Evolutionary conservation across 2,797 vertebrate genomes (phyloP), one percentile per base, ranked within the genome.

Genomic region (Pelodytes ibericus): DNA sequence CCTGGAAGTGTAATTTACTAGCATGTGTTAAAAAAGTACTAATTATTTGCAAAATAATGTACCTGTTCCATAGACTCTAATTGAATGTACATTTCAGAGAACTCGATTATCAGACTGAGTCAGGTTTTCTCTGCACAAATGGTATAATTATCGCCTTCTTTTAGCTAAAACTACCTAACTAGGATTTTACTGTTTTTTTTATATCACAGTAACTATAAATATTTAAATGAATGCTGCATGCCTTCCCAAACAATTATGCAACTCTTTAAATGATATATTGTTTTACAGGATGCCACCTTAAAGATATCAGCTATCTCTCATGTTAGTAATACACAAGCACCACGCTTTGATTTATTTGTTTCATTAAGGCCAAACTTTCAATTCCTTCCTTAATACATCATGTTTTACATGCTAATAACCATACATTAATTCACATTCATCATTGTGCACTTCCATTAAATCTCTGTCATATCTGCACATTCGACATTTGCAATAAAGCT

Each of bases 321-420:
- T 65, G 61, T 60, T 56, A 27, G 24, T 65, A 71, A 65, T 71
- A 49, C 63, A 33, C 27, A 39, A 27, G 24, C 59, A 71, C 58
- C 65, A 49, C 63, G 26, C 27, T 60, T 51, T 77, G 75, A 77
- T 72, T 72, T 77, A 77, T 72, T 66, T 72, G 29, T 69, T 72
- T 72, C 69, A 72, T 77, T 77, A 77, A 71, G 61, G 71, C 58
- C 27, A n/a, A n/a, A 4, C 36, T 13, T 49, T 71, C 51, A 27
- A 13, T 65, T 59, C 51, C 33, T 33, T 63, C 61, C 33, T 59
- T 24, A 33, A 61, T 64, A 71, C 25, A 71, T 65, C 68, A 71
- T 53, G 60, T 29, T 65, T 70, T 64, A 51, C 67, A 77, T 77
- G 44, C 75, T 59, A 71, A 77, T 41, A 49, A 24, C 44, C 22